A percentile compares a stretch with the other conserved stretches of the same genome.
phyloP scores from a whole-genome alignment of 2,888 invertebrate genomes.

The Lepidonotus clava region DNA sequence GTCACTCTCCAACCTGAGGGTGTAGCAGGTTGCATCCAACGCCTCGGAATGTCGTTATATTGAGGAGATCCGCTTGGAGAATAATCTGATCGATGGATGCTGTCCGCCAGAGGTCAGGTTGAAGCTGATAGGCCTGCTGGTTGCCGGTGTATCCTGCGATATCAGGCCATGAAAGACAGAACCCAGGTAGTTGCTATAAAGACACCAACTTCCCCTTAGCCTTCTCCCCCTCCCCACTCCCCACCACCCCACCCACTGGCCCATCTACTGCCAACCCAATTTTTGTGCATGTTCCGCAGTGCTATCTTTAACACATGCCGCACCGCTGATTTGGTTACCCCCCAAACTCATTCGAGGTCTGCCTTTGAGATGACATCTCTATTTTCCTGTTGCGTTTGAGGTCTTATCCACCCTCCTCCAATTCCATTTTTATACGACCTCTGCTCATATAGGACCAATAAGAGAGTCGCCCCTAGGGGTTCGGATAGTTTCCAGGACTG shows the following conservation, averaged over 20 bases:
- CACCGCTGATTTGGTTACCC: not conserved
- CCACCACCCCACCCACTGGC: not conserved
- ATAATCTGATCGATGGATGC: not conserved
- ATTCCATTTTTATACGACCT: too few species aligned
- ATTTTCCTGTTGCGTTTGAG: not conserved
- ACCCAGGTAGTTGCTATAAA: not conserved
- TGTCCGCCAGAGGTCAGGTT: not conserved
- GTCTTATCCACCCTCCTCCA: too few species aligned
- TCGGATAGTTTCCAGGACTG: too few species aligned
- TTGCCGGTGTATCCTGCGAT: not conserved
- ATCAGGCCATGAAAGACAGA: not conserved
- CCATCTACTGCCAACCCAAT: constrained; percentile 2
- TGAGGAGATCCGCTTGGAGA: too few species aligned
- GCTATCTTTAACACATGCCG: constrained; percentile 6
- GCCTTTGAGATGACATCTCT: constrained; percentile 6
- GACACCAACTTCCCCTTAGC: not conserved
- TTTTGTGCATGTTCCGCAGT: not conserved
- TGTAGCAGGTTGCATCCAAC: too few species aligned
- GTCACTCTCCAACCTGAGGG: too few species aligned
- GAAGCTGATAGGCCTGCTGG: not conserved
- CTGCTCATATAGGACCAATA: too few species aligned
- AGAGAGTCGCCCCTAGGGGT: too few species aligned
- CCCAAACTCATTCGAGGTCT: not conserved
- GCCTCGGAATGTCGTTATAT: too few species aligned
- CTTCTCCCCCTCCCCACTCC: not conserved